Conservation (phyloP, 2,888 invertebrate genomes). For the Drosophila anomalata region DNA sequence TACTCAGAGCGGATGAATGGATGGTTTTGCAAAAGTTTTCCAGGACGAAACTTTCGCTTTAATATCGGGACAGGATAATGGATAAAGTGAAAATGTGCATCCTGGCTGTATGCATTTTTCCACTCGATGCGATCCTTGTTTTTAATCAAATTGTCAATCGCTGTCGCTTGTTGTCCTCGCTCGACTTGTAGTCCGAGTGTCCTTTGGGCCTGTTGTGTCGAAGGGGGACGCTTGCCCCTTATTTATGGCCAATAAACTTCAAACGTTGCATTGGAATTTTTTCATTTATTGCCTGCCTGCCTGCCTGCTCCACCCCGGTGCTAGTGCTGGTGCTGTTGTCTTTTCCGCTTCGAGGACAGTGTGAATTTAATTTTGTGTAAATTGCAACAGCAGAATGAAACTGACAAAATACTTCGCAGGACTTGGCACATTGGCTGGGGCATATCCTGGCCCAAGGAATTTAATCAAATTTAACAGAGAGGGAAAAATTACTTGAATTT, state of each 20-base stretch:
- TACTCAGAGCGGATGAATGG: constrained; percentile 71
- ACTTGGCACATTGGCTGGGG: constrained; percentile 18
- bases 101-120: constrained; percentile 34
- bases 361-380: constrained; percentile 78
- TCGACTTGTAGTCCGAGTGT: constrained; percentile 36
- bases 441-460: constrained; percentile 32
- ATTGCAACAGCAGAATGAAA: constrained; percentile 62
- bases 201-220: constrained; percentile 30
- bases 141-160: constrained; percentile 81
- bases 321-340: constrained; percentile 6
- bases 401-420: constrained; percentile 36
- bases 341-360: constrained; percentile 57
- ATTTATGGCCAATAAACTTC: constrained; percentile 80
- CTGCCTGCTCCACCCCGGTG: not conserved
- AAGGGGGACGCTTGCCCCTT: constrained; percentile 47
- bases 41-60: constrained; percentile 64
- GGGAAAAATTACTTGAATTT: constrained; percentile 40
- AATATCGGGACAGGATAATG: constrained; percentile 42
- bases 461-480: constrained; percentile 43
- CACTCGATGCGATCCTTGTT: constrained; percentile 51
- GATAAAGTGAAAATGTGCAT: constrained; percentile 31
- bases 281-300: constrained; percentile 67
- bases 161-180: constrained; percentile 55
- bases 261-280: constrained; percentile 77
- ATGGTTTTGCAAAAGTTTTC: constrained; percentile 50